phyloP scores from a whole-genome alignment of 2,888 invertebrate genomes.

The Cosmopolites sordidus region DNA sequence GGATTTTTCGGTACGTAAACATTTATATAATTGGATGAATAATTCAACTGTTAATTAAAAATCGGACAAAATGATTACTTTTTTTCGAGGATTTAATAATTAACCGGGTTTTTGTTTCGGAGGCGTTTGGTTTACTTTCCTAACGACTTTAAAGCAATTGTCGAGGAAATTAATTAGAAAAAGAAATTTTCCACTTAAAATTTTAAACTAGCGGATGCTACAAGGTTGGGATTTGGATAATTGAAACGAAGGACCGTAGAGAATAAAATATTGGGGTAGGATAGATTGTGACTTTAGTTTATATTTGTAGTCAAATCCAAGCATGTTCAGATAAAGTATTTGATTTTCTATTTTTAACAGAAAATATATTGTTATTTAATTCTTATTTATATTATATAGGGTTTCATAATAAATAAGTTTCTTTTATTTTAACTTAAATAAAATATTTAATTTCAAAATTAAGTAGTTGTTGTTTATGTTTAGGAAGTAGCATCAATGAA shows the following conservation, averaged over 20 bases:
- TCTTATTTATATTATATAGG: no score
- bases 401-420: no score
- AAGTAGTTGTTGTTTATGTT: no score
- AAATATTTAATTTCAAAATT: no score
- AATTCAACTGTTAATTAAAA: constrained; percentile 15
- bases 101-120: constrained; percentile 8
- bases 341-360: no score
- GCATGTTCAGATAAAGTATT: no score
- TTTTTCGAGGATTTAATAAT: constrained; percentile 9
- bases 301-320: no score
- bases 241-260: background rate
- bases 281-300: no score
- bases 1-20: constrained; percentile 11
- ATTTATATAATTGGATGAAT: constrained; percentile 16
- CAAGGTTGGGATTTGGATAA: background rate
- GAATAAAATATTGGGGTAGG: background rate
- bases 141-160: constrained; percentile 11
- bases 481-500: no score
- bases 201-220: background rate
- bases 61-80: constrained; percentile 12
- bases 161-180: constrained; percentile 4
- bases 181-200: constrained; percentile 1
- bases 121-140: constrained; percentile 14
- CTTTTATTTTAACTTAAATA: no score
- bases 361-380: no score